Evolutionary conservation across 2,888 invertebrate genomes (phyloP).

Genomic region (Lithophane leautieri): DNA sequence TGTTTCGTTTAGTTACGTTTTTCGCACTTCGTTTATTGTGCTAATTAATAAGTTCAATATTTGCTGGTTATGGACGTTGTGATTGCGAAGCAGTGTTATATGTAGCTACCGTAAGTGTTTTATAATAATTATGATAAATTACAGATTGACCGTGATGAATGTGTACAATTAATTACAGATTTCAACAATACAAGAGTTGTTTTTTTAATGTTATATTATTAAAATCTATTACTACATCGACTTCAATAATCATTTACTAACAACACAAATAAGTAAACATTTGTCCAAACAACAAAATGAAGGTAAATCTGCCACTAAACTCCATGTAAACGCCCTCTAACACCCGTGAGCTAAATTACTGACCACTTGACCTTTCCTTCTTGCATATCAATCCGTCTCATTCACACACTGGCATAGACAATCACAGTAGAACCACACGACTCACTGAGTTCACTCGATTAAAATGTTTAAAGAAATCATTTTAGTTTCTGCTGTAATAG

Average conservation of each 20-base stretch:
- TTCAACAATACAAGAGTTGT: neutral
- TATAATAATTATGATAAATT: neutral
- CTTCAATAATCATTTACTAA: no score
- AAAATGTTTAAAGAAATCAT: constrained; percentile 64
- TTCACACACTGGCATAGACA: constrained; percentile 38
- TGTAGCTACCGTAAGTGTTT: neutral
- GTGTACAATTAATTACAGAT: constrained; percentile 25
- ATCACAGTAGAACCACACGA: constrained; percentile 45
- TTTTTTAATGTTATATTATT: no score
- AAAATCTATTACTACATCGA: no score
- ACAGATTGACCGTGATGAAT: neutral
- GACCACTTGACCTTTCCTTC: constrained; percentile 63
- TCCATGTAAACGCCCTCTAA: constrained; percentile 61
- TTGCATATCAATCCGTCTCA: constrained; percentile 49
- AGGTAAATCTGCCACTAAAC: constrained; percentile 41
- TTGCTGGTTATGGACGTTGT: neutral
- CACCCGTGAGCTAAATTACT: constrained; percentile 43
- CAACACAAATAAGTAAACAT: no score
- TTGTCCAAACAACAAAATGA: neutral
- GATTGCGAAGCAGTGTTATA: neutral
- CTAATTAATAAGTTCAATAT: neutral
- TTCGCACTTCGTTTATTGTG: neutral
- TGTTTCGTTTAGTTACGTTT: neutral
- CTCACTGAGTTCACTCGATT: constrained; percentile 26
- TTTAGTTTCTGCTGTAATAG: constrained; percentile 37